phyloP scores from a whole-genome alignment of 2,888 invertebrate species.

The Andricus quercusramuli region DNA sequence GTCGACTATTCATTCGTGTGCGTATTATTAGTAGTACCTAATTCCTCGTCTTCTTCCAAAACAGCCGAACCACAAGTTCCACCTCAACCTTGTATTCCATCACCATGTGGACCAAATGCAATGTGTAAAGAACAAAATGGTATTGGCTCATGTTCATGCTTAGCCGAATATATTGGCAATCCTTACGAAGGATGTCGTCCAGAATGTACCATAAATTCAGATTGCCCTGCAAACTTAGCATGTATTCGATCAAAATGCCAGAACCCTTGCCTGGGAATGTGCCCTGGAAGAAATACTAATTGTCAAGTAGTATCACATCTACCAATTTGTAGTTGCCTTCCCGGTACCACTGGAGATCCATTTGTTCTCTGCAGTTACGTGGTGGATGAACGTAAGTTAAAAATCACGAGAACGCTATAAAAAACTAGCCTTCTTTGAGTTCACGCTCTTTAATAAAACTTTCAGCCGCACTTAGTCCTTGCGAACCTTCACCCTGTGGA shows the following conservation, averaged over 20 bases:
- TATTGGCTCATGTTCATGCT: constrained; percentile 85
- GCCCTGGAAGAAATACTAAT: constrained; percentile 85
- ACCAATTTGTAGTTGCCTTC: constrained; percentile 86
- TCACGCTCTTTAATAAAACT: constrained; percentile 56
- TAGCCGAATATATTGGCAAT: constrained; percentile 84
- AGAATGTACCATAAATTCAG: constrained; percentile 87
- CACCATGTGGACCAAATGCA: constrained; percentile 84
- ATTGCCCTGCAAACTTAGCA: constrained; percentile 83
- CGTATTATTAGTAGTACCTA: constrained; percentile 2
- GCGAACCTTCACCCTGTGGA: constrained; percentile 90
- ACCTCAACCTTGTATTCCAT: constrained; percentile 81
- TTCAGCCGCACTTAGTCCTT: constrained; percentile 82
- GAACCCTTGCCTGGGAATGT: constrained; percentile 87
- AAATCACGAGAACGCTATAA: constrained; percentile 29
- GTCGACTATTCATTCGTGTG: neutral
- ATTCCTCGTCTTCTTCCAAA: constrained; percentile 73
- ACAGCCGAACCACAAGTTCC: constrained; percentile 43
- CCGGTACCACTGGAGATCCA: constrained; percentile 87
- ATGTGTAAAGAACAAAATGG: constrained; percentile 84
- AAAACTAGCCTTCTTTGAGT: neutral
- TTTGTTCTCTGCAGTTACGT: constrained; percentile 78
- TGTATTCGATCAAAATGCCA: constrained; percentile 85
- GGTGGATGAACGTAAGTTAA: constrained; percentile 84
- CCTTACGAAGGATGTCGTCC: constrained; percentile 82
- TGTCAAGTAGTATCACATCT: constrained; percentile 89